Percentiles rank a stretch among this genome's conserved stretches.
Evolutionary conservation across 2,797 vertebrate genomes (phyloP).

Genomic region (Halcyon chelicuti): DNA sequence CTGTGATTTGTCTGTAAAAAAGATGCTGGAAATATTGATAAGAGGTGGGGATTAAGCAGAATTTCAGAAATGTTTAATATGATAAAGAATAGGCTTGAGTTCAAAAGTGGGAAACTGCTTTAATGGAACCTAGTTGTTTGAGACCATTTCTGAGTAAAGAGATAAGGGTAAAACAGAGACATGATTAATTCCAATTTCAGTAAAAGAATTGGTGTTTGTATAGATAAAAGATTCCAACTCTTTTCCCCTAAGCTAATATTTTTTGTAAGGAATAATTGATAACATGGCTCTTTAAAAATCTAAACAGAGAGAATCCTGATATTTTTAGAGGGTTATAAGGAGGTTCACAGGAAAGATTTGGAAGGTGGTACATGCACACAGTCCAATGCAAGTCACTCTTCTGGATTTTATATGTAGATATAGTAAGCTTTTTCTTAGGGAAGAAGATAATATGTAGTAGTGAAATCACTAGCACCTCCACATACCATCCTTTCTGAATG

Average conservation of each 20-base stretch:
- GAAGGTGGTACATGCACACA: background rate
- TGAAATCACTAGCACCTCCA: background rate
- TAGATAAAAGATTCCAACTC: background rate
- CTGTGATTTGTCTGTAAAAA: background rate
- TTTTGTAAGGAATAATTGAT: background rate
- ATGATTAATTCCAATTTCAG: background rate
- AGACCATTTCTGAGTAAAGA: background rate
- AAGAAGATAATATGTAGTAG: background rate
- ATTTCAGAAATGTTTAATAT: slow-evolving; percentile 19
- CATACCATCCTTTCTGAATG: rapidly evolving
- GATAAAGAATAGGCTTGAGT: background rate
- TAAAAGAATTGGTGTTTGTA: background rate
- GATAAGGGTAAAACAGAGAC: background rate
- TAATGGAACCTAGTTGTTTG: background rate
- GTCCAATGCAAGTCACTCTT: background rate
- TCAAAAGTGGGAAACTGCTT: background rate
- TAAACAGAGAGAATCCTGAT: background rate
- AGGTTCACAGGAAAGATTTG: background rate
- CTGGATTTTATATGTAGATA: background rate
- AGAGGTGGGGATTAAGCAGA: background rate
- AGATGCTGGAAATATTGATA: slow-evolving; percentile 5
- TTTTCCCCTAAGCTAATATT: background rate
- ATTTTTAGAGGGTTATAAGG: background rate
- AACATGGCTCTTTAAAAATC: background rate
- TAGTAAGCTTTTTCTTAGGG: background rate